phyloP scores from a whole-genome alignment of 2,888 invertebrate species.

The Leptothorax acervorum region DNA sequence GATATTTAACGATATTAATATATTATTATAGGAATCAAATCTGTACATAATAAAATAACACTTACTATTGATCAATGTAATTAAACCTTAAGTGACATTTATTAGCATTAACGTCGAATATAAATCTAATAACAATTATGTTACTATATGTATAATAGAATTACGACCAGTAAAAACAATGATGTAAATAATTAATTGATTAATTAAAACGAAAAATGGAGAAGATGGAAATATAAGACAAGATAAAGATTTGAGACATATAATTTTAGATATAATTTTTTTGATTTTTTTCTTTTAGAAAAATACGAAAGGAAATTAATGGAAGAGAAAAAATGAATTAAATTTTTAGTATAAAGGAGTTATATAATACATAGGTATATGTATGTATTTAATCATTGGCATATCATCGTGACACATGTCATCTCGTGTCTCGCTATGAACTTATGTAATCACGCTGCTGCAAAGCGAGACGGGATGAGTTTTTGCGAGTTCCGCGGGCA shows the following conservation, averaged over 20 bases:
- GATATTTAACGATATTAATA: background rate
- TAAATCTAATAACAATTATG: constrained; percentile 3
- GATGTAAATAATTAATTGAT: background rate
- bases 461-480: constrained; percentile 27
- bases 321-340: background rate
- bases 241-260: background rate
- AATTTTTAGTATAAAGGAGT: background rate
- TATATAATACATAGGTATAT: background rate
- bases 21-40: background rate
- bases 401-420: constrained; percentile 13
- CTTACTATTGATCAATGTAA: background rate
- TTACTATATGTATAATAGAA: background rate
- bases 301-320: background rate
- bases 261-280: background rate
- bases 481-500: constrained; percentile 27
- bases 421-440: background rate
- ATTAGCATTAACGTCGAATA: background rate
- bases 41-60: background rate
- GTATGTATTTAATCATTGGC: constrained; percentile 16
- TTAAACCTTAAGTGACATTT: background rate
- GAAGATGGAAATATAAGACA: background rate
- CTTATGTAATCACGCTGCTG: constrained; percentile 32
- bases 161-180: background rate
- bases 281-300: background rate
- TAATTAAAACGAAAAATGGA: background rate